Conservation (phyloP, 2,113 vertebrate genomes). For the Candoia aspera region DNA sequence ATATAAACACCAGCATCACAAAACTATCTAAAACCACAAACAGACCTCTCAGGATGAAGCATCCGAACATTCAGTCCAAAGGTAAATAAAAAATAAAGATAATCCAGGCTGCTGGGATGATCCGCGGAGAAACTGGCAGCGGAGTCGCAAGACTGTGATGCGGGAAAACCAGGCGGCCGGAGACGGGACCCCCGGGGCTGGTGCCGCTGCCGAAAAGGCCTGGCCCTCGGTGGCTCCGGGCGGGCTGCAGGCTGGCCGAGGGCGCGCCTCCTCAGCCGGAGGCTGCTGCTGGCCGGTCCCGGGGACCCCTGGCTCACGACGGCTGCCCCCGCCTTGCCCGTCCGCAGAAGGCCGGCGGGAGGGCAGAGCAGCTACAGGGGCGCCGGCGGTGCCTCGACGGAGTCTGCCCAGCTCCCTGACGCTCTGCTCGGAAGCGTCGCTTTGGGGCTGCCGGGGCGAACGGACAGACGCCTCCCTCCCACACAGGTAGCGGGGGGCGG, state of each 20-base stretch:
- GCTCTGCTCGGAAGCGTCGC: neutral
- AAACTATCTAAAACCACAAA: neutral
- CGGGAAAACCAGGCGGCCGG: neutral
- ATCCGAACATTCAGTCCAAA: neutral
- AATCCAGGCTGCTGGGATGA: neutral
- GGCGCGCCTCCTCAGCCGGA: fast-evolving
- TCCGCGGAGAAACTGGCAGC: neutral
- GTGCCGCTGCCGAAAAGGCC: neutral
- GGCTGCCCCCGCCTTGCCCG: too few species aligned
- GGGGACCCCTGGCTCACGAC: too few species aligned
- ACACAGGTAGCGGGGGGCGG: neutral
- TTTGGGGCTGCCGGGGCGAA: neutral
- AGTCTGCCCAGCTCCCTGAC: neutral
- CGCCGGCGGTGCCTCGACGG: neutral
- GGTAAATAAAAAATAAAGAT: neutral
- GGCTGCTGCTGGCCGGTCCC: neutral
- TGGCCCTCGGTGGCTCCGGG: neutral
- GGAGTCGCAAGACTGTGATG: too few species aligned
- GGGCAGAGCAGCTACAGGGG: neutral
- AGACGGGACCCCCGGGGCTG: neutral
- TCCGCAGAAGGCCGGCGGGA: neutral
- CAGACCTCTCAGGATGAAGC: too few species aligned
- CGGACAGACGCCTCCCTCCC: neutral
- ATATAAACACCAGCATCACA: neutral
- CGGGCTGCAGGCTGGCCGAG: neutral